These are phyloP conservation scores for Hyposoter didymator DNA, from an alignment of 2,888 invertebrate genomes.

Conservation along the genomic window DNA sequence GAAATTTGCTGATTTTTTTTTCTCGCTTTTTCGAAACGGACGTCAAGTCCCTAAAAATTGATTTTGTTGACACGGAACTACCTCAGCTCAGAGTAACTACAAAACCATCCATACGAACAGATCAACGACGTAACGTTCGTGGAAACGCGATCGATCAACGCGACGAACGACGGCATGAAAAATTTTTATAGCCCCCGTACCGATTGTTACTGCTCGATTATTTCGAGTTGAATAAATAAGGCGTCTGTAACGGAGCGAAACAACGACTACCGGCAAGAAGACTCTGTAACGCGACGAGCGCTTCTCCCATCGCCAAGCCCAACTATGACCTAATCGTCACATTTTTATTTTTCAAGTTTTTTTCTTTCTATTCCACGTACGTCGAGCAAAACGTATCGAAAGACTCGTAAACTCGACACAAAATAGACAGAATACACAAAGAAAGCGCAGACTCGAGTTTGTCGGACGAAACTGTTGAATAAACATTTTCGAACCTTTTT, in stretches of 20 bases:
- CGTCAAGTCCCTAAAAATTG: not conserved
- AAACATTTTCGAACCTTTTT: not conserved
- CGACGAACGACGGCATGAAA: slow-evolving; percentile 43
- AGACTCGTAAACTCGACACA: not conserved
- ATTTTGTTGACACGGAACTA: not conserved
- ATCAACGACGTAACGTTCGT: slow-evolving; percentile 32
- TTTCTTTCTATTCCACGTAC: not conserved
- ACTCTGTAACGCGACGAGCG: slow-evolving; percentile 65
- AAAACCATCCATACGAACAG: not conserved
- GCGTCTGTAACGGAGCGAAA: slow-evolving; percentile 77
- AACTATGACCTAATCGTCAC: slow-evolving; percentile 78
- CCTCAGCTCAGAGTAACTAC: not conserved
- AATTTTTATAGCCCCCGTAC: slow-evolving; percentile 52
- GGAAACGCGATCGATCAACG: slow-evolving; percentile 55
- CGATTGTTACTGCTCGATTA: slow-evolving; percentile 66
- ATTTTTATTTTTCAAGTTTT: not conserved
- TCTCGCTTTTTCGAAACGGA: too few species aligned
- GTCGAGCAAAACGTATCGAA: slow-evolving; percentile 10
- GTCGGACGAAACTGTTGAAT: not conserved
- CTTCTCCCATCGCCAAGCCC: slow-evolving; percentile 77
- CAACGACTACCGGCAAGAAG: slow-evolving; percentile 43
- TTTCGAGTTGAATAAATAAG: slow-evolving; percentile 79
- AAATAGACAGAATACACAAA: slow-evolving; percentile 6
- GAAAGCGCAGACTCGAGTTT: not conserved
- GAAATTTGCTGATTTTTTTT: too few species aligned